These are phyloP conservation scores for Diglossa cyanea DNA, from an alignment of 2,797 vertebrate species.

Conservation along the genomic window DNA sequence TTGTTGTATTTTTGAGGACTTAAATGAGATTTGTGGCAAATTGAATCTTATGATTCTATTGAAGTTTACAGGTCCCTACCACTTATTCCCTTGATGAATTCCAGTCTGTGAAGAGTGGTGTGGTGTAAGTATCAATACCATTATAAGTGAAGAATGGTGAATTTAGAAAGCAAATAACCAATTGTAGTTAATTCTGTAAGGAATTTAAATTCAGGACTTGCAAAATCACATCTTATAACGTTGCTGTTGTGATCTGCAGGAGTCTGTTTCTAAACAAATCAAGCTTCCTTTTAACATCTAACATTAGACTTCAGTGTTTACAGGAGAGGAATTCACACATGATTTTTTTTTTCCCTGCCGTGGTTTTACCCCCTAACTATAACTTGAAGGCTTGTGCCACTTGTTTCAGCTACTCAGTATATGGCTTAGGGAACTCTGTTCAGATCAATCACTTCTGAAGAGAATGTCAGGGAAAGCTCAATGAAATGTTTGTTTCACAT, in stretches of 20 bases:
- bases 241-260: background rate
- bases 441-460: background rate
- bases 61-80: background rate
- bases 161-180: background rate
- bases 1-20: background rate
- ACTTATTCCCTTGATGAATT: background rate
- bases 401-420: background rate
- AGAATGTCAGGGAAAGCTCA: background rate
- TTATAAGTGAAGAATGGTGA: background rate
- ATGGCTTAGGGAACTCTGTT: background rate
- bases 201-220: background rate
- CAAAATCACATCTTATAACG: background rate
- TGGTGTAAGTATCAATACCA: background rate
- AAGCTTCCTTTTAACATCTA: background rate
- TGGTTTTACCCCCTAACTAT: background rate
- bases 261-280: background rate
- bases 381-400: background rate
- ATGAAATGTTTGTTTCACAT: background rate
- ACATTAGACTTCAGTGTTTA: background rate
- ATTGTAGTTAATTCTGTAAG: background rate
- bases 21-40: background rate
- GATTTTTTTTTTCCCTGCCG: fast-evolving
- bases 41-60: background rate
- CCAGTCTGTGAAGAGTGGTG: background rate
- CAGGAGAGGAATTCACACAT: background rate